Evolutionary conservation across 37 sponge, comb jelly and placozoan species (phyloP), one percentile per base, ranked within the genome.

Genomic region (Ianthella basta): DNA sequence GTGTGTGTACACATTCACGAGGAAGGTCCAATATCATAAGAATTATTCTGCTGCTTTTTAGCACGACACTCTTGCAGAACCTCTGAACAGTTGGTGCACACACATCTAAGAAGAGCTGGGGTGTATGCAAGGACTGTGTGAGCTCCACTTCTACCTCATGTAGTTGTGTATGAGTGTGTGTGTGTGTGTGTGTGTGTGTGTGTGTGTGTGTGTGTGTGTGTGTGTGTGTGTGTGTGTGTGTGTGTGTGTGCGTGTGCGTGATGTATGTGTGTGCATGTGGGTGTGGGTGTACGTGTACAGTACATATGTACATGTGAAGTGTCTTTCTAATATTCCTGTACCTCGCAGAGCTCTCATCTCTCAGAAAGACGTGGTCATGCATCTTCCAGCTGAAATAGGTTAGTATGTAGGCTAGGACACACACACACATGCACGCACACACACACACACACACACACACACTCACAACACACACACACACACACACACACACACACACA

Each of bases 371-470:
- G 40, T 27, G 24, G 24, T 50, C 54, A 20, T 23, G 40, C 30
- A 40, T 41, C 38, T 41, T 27, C 55, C 24, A 23, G 23, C 24
- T 29, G 8, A 50, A 78, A 34, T 50, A 16, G 32, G 74, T 32
- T 16, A 34, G 38, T 29, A 29, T 29, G 37, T 30, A 53, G 15
- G 40, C 21, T 25, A 14, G 21, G 18, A 78, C 19, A 78, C 54
- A 50, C 55, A 40, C 21, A 41, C 55, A 78, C 79, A 78, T 27
- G 44, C 79, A 78, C 55, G 44, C 55, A 12, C 55, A 78, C 79
- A n/a, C n/a, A 78, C 79, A 78, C 79, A 78, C 79, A 78, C 79
- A 78, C 55, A 44, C 79, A 78, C 79, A 78, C 79, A 78, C 79
- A 78, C 55, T 20, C 50, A 39, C 50, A 39, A 34, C 13, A 44